A percentile compares a stretch with the other conserved stretches of the same genome.
Evolutionary conservation across 2,888 invertebrate species (phyloP).

Genomic region (Drosophila koepferae): DNA sequence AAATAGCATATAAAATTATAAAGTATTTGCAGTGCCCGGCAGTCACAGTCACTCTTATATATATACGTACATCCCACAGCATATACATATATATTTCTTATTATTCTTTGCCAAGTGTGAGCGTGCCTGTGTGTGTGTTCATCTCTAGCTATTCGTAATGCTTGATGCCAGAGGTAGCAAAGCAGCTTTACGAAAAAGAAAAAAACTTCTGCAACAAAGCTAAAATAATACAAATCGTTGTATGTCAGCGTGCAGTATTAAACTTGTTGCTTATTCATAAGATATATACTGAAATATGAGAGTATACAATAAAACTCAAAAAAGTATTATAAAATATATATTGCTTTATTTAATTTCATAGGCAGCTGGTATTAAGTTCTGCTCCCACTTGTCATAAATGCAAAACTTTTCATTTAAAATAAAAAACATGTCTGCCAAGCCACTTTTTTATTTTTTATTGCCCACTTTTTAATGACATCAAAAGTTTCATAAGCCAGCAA

Average conservation of each 20-base stretch:
- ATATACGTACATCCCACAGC: conserved; percentile 17
- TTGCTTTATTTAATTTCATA: background rate
- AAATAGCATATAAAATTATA: conserved; percentile 65
- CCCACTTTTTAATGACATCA: background rate
- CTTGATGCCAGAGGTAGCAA: conserved; percentile 6
- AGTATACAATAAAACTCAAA: background rate
- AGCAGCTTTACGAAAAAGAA: background rate
- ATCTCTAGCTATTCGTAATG: background rate
- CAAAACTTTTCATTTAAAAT: background rate
- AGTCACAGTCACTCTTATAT: conserved; percentile 43
- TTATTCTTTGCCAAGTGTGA: conserved; percentile 27
- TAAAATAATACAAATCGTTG: background rate
- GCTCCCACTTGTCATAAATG: background rate
- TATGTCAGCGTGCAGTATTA: background rate
- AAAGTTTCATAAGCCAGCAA: background rate
- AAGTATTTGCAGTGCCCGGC: conserved; percentile 62
- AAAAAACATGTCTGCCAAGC: background rate
- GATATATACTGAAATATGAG: background rate
- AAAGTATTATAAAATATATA: background rate
- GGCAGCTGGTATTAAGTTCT: background rate
- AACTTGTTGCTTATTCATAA: background rate
- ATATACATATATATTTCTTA: conserved; percentile 10
- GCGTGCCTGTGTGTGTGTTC: background rate
- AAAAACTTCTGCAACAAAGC: background rate
- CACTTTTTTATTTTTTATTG: background rate